These are phyloP conservation scores for Plotosus lineatus DNA, from an alignment of 2,113 vertebrate species.

Conservation along the genomic window DNA sequence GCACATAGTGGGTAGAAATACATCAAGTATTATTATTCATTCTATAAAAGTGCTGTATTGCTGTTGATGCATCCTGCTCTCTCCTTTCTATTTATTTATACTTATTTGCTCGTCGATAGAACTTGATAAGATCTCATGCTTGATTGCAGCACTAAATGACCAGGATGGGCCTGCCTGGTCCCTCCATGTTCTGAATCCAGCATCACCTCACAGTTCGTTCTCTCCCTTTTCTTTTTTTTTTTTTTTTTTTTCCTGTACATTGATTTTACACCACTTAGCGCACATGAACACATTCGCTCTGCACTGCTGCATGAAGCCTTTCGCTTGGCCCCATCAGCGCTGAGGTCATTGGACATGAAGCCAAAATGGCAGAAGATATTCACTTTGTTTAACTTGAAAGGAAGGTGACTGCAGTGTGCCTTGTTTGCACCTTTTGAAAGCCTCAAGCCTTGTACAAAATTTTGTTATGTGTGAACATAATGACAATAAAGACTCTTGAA, in stretches of 20 bases:
- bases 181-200: slow-evolving; percentile 32
- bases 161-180: slow-evolving; percentile 20
- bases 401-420: not conserved
- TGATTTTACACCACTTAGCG: slow-evolving; percentile 54
- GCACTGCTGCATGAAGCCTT: slow-evolving; percentile 42
- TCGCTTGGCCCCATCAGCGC: not conserved
- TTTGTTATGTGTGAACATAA: no score
- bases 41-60: not conserved
- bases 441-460: no score
- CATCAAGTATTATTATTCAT: no score
- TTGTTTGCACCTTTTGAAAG: no score
- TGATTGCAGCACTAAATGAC: slow-evolving; percentile 30
- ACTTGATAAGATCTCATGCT: slow-evolving; percentile 18
- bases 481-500: no score
- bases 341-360: slow-evolving; percentile 14
- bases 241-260: slow-evolving; percentile 24
- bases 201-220: slow-evolving; percentile 42
- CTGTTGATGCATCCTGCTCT: slow-evolving; percentile 29
- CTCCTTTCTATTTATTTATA: not conserved
- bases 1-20: no score
- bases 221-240: not conserved
- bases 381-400: slow-evolving; percentile 47
- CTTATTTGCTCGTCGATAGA: slow-evolving; percentile 39
- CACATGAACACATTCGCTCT: slow-evolving; percentile 52
- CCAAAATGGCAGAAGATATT: slow-evolving; percentile 20